Base-by-base conservation (phyloP, 2,888 invertebrate species). In the Drosophila glabriapex region DNA sequence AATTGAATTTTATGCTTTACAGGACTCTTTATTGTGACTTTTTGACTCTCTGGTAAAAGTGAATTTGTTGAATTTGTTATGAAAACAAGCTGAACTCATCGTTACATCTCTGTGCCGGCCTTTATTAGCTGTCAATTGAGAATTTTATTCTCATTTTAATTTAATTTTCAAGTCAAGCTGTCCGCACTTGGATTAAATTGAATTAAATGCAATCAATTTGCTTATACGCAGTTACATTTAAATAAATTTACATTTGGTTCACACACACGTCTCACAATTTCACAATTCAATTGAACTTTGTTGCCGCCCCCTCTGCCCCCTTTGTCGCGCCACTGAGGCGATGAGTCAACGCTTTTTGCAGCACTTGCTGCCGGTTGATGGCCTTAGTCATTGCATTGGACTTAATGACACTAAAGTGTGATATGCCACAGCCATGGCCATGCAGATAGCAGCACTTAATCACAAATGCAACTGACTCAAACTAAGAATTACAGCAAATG, bases 161-260 rank as follows among this genome's bases (percentile, higher is more conserved):
- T 90, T 67, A 82, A 88, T 88, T 83, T 53, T 78, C 78, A 83
- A 86, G 78, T 87, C 85, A 49, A 63, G 52, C 62, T 53, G 43
- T 62, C 39, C 71, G 77, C 78, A 76, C 77, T 68, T 67, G 80
- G 72, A 80, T 85, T 85, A 65, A 90, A 87, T 89, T 86, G 68
- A 86, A 90, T 88, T 82, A 90, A 88, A 84, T 83, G 68, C 83
- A 85, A 89, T 91, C 90, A 87, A 89, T 78, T 87, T 88, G 88
- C 91, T 81, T 77, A 78, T 89, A 87, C 90, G 90, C 88, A 87
- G 74, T 89, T 78, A 76, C 76, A 76, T 88, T 91, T 79, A 88
- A 90, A 87, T 76, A 78, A 83, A 89, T 89, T 77, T 82, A 72
- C 68, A 82, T 71, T 78, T 64, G 41, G 22, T 55, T 49, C 58